Evolutionary conservation across 2,113 vertebrate genomes (phyloP).

Genomic region (Oreochromis tanganicae): DNA sequence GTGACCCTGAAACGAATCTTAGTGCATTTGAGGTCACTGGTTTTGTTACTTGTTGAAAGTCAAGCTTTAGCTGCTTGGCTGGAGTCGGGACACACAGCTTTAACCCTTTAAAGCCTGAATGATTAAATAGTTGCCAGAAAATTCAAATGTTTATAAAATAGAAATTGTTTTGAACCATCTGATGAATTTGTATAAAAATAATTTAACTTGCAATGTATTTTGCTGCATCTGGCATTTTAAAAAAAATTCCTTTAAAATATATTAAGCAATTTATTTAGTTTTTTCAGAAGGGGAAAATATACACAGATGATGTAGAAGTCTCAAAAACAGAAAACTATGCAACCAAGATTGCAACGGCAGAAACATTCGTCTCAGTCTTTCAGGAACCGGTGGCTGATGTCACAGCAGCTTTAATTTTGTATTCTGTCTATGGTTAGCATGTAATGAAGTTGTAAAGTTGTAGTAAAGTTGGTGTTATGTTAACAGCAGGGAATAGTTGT

Average conservation of each 20-base stretch:
- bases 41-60: not conserved
- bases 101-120: not conserved
- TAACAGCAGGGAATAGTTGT: not conserved
- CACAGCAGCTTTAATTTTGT: not conserved
- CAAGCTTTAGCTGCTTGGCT: not conserved
- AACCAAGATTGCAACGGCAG: not conserved
- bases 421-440: not conserved
- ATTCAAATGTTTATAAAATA: not conserved
- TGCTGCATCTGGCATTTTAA: not conserved
- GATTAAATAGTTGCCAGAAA: not conserved
- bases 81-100: not conserved
- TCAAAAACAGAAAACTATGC: not conserved
- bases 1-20: fast-evolving
- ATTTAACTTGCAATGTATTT: not conserved
- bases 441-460: not conserved
- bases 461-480: not conserved
- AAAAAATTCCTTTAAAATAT: fast-evolving
- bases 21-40: not conserved
- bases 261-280: not conserved
- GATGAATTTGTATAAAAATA: not conserved
- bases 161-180: not conserved
- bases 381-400: not conserved
- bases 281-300: fast-evolving
- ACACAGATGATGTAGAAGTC: not conserved
- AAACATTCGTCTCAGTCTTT: fast-evolving